Evolutionary conservation across 2,797 vertebrate genomes (phyloP), one percentile per base, ranked within the genome.

Genomic region (Botia almorhae): DNA sequence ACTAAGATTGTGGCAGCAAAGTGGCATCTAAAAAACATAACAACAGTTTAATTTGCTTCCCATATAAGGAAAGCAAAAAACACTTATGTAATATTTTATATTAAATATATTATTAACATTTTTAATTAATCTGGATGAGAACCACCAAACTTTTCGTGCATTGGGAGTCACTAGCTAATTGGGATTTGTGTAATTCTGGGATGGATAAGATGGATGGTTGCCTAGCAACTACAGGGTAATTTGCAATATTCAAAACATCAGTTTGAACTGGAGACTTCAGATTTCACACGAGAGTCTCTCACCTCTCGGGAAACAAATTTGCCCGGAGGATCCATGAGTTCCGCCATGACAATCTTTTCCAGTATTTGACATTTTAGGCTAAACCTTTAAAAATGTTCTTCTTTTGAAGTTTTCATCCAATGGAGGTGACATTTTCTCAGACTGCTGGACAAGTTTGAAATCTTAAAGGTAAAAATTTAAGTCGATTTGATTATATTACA

Each of bases 151-250:
- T 78, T 46, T 70, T 16, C 75, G 14, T 39, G 11, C 67, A 63
- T 43, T 29, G 21, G 29, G 21, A 7, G 33, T 67, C 12, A 58
- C 36, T 46, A 8, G 50, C 51, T 68, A 56, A 74, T 73, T 73
- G 56, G 19, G 19, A 56, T 53, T 80, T 73, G 43, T 43, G 19
- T 73, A 11, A 64, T 80, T 80, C 53, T 80, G 58, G 69, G 33
- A 65, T 72, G 7, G 43, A 72, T 56, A 33, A 69, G 19, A 65
- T 72, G 7, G 43, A 72, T 56, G 48, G 77, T 80, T 80, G 69
- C 77, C 50, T 50, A 13, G 77, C 60, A 80, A 80, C 77, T 43
- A 64, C 55, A 65, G 33, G 10, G 53, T 43, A 51, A 69, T 60
- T 6, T 61, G n/a, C 11, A 39, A 39, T 60, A 39, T 39, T 63